Base-by-base conservation (phyloP, 2,113 vertebrate genomes). In the Rhinolophus ferrumequinum region DNA sequence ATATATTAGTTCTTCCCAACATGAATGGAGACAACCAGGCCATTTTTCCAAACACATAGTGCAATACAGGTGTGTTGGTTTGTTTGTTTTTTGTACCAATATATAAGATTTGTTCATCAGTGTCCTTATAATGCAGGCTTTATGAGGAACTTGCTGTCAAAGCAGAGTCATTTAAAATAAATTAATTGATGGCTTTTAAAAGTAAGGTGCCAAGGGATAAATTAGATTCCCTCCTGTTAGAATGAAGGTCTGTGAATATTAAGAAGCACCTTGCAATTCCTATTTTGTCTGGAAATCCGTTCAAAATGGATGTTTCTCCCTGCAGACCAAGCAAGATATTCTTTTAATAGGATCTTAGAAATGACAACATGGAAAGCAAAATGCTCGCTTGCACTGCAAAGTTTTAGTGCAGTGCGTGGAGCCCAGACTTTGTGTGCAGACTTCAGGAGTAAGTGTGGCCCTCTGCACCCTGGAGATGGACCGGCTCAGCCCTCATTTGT, bases 131-230 rank as follows among this genome's bases (percentile, higher is more conserved):
- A 90, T n/a, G 12, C 26, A 58, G 56, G 12, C 38, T 94, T 88
- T 64, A 47, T 26, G 75, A 82, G 50, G 56, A 82, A 62, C 56
- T 69, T 88, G 54, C 62, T 91, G 19, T 76, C 60, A 81, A 95
- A 94, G 62, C 85, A 97, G 87, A 60, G 94, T 96, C 93, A 88
- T 97, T 85, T 91, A 89, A 98, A 87, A 96, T 90, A 95, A 98
- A 98, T 97, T 82, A 69, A 58, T 93, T 38, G 73, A 95, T 84
- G 96, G 83, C 88, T 95, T 76, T 93, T 97, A 98, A 97, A 96
- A 83, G 66, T 62, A 83, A 62, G 77, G n/a, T 28, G 73, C 95
- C 52, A 3, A 76, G 88, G 82, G 93, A 96, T 90, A 88, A 70
- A 96, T 97, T 96, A 80, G 92, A 26, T 94, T 97, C 90, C 92